phyloP scores from a whole-genome alignment of 2,888 invertebrate genomes.

The Euproctis similis region DNA sequence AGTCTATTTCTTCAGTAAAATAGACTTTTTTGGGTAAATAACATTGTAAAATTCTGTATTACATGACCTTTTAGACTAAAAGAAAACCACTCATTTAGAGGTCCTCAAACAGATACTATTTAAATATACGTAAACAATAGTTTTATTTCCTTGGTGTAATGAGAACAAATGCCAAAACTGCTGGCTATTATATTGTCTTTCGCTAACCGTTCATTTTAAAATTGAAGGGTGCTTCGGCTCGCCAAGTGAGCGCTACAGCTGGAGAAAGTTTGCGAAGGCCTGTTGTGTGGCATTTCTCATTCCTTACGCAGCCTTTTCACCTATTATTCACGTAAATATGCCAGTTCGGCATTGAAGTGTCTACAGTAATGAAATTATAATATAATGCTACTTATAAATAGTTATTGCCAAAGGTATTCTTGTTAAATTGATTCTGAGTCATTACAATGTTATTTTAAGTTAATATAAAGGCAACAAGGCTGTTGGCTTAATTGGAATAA shows the following conservation, averaged over 20 bases:
- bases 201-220: slow-evolving; percentile 22
- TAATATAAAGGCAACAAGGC: background rate
- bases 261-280: slow-evolving; percentile 65
- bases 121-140: no score
- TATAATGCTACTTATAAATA: slow-evolving; percentile 16
- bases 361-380: slow-evolving; percentile 27
- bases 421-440: background rate
- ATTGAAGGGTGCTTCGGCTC: slow-evolving; percentile 32
- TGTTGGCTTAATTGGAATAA: slow-evolving; percentile 5
- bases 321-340: slow-evolving; percentile 54
- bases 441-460: background rate
- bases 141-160: no score
- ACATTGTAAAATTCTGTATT: no score
- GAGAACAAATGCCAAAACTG: no score
- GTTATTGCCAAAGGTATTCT: slow-evolving; percentile 1
- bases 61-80: no score
- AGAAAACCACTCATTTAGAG: no score
- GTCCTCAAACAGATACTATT: no score
- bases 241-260: slow-evolving; percentile 36
- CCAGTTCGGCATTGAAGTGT: slow-evolving; percentile 34
- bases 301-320: slow-evolving; percentile 55
- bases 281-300: slow-evolving; percentile 66
- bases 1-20: no score
- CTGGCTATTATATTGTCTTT: no score
- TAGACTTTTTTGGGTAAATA: no score